Evolutionary conservation across 2,888 invertebrate species (phyloP), one percentile per base, ranked within the genome.

Genomic region (Agrilus mali): DNA sequence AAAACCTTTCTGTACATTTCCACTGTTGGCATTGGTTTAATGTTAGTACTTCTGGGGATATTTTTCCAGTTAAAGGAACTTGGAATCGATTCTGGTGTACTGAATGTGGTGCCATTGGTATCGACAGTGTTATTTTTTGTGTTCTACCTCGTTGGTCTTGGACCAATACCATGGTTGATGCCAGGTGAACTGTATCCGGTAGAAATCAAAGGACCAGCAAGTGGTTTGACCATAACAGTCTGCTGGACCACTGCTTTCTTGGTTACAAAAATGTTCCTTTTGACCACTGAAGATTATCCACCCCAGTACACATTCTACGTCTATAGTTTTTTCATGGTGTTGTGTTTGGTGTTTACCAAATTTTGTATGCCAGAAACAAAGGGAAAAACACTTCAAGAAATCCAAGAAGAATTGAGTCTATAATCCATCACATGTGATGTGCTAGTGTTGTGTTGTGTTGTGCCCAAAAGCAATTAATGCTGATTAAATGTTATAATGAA

Each of bases 1-100:
- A 77, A 82, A 50, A 73, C 82, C 7, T 41, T 47, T 12, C 36
- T 47, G 1, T 45, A 41, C n/a, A 31, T 47, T 4, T 47, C 47
- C n/a, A n/a, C 43, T 4, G 27, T 44, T 3, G 43, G 48, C 2
- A 45, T 40, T 12, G 40, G 42, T 8, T 5, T 47, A 1, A 39
- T 40, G 15, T 41, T 49, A 16, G 4, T 27, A 10, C 4, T 27
- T 2, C 10, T 27, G 27, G 27, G 27, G 10, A 27, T 10, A 8
- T 27, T 27, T 27, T 27, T 27, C 5, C 27, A 27, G 4, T 10
- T 27, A 3, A 27, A 27, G 10, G 10, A 10, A 10, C 27, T 27
- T 2, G 27, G 27, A 10, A 10, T 27, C 27, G 10, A 27, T 10
- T 27, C 27, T 2, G 7, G 20, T 7, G 47, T 46, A 6, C 40